These are phyloP conservation scores for Corella eumyota DNA, from an alignment of 23 tunicate species.

Conservation along the genomic window DNA sequence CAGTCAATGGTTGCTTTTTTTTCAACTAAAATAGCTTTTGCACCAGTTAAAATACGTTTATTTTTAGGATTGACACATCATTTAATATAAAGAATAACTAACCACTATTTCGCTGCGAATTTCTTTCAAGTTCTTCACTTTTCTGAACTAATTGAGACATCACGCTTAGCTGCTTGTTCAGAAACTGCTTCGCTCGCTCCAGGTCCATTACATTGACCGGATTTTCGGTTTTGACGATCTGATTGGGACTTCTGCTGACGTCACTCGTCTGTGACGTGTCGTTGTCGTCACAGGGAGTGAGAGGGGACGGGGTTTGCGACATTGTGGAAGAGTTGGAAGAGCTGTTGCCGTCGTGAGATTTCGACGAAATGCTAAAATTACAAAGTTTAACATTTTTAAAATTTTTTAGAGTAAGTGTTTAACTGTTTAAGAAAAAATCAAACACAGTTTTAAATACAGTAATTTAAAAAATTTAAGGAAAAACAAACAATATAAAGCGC, in stretches of 20 bases:
- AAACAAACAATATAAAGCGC: too few relatives aligned
- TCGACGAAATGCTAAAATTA: conserved; percentile 1
- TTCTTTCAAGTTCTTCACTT: conserved; percentile 18
- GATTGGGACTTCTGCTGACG: neutral
- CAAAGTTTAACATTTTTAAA: neutral
- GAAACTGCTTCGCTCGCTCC: conserved; percentile 25
- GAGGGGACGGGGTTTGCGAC: conserved; percentile 14
- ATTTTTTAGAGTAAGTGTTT: neutral
- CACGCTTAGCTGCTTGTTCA: conserved; percentile 23
- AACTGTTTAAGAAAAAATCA: neutral
- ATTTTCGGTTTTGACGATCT: conserved; percentile 27
- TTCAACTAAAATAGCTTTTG: too few relatives aligned
- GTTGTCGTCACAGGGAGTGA: conserved; percentile 11
- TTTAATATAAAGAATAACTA: neutral
- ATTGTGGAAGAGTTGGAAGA: conserved; percentile 17
- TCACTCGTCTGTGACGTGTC: conserved; percentile 1
- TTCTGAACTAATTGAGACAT: conserved; percentile 32
- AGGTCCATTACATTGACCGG: conserved; percentile 19
- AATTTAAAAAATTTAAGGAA: neutral
- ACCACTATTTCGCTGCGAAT: conserved; percentile 7
- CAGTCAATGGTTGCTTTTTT: too few relatives aligned
- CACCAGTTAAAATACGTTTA: neutral
- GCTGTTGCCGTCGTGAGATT: neutral
- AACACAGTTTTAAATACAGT: neutral
- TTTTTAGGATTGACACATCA: neutral